phyloP scores from a whole-genome alignment of 2,113 vertebrate species.

The Megaleporinus macrocephalus region DNA sequence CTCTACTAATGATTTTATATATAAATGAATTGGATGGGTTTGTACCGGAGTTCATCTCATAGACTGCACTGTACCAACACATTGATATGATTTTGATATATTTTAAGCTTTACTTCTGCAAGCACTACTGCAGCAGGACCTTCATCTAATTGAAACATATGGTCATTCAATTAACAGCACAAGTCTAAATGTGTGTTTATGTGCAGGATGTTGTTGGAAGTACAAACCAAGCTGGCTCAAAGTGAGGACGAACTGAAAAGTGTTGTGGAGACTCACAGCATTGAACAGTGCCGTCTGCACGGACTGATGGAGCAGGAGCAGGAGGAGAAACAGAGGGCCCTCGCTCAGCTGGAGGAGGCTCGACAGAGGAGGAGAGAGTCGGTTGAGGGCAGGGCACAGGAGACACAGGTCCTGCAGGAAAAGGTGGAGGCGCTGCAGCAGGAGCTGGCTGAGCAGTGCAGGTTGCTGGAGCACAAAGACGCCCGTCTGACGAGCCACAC shows the following conservation, averaged over 20 bases:
- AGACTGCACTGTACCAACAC: no score
- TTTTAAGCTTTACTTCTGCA: no score
- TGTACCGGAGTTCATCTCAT: no score
- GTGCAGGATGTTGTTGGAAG: slow-evolving; percentile 82
- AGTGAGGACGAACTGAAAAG: slow-evolving; percentile 79
- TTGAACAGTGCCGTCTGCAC: slow-evolving; percentile 66
- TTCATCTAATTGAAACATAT: no score
- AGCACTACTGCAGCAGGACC: no score
- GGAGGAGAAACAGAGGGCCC: slow-evolving; percentile 52
- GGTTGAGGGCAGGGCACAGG: slow-evolving; percentile 56
- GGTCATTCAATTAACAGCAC: no score
- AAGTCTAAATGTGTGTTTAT: not conserved
- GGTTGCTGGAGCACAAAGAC: slow-evolving; percentile 56
- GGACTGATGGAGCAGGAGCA: slow-evolving; percentile 69
- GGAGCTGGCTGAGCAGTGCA: slow-evolving; percentile 34
- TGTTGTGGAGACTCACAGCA: slow-evolving; percentile 62
- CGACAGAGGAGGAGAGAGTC: slow-evolving; percentile 60
- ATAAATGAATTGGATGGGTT: no score
- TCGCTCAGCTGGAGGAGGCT: slow-evolving; percentile 56
- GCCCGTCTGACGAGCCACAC: slow-evolving; percentile 56
- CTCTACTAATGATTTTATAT: no score
- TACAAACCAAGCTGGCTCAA: slow-evolving; percentile 77
- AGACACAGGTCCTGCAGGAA: slow-evolving; percentile 50
- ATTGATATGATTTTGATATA: no score
- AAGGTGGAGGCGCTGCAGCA: slow-evolving; percentile 52